These are phyloP conservation scores for Drosophila borealis DNA, from an alignment of 2,888 invertebrate species.

Conservation along the genomic window DNA sequence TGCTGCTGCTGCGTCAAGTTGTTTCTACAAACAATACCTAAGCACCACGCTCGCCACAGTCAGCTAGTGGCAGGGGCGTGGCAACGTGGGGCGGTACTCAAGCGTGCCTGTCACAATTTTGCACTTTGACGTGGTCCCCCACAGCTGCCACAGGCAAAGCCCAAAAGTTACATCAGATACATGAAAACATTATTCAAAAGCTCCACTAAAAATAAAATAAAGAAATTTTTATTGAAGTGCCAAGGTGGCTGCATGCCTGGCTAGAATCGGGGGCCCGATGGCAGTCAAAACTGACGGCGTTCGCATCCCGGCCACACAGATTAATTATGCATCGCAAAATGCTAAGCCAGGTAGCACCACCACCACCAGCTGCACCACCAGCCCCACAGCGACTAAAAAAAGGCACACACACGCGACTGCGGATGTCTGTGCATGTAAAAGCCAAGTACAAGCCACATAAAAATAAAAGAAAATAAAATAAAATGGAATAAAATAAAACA, in stretches of 20 bases:
- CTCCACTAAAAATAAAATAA: conserved; percentile 79
- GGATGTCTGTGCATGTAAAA: conserved; percentile 64
- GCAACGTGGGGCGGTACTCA: conserved; percentile 59
- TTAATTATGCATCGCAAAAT: conserved; percentile 79
- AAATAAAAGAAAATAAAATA: conserved; percentile 58
- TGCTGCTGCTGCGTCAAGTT: conserved; percentile 57
- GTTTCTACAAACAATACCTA: conserved; percentile 71
- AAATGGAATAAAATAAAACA: conserved; percentile 31
- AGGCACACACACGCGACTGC: conserved; percentile 21
- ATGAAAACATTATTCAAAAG: conserved; percentile 78
- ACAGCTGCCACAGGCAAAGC: conserved; percentile 32
- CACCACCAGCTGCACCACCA: conserved; percentile 2
- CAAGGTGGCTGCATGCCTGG: conserved; percentile 47
- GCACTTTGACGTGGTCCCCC: conserved; percentile 53
- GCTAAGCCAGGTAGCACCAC: conserved; percentile 75
- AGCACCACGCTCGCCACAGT: conserved; percentile 11
- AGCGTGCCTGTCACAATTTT: conserved; percentile 78
- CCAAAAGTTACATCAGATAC: conserved; percentile 77
- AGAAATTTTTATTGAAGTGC: conserved; percentile 78
- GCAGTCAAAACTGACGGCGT: conserved; percentile 37
- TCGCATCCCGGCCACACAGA: conserved; percentile 62
- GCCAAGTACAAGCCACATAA: conserved; percentile 77
- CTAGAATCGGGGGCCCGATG: not conserved
- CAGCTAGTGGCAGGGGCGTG: conserved; percentile 15
- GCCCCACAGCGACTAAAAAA: conserved; percentile 27